A percentile compares a stretch with the other conserved stretches of the same genome.
These are phyloP conservation scores for Paratrypauchen microcephalus DNA, from an alignment of 2,797 vertebrate genomes.

Conservation along the genomic window DNA sequence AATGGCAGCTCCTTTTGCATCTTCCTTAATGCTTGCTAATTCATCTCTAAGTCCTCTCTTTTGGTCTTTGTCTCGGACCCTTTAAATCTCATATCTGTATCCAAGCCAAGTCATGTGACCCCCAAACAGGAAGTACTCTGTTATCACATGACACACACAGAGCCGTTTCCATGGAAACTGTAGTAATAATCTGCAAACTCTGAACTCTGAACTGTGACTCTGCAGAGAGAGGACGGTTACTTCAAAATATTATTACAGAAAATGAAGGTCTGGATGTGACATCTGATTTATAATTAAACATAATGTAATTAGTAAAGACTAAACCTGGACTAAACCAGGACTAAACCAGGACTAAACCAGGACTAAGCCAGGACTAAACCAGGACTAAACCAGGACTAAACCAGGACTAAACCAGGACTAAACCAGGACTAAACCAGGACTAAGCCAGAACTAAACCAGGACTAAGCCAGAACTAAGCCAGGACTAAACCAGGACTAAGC, in stretches of 20 bases:
- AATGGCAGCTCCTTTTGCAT: too few relatives aligned
- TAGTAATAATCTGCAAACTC: conserved; percentile 15
- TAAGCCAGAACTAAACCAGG: not conserved
- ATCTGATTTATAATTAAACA: too few relatives aligned
- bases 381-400: not conserved
- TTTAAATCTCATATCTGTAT: not conserved
- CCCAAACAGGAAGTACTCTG: conserved; percentile 51
- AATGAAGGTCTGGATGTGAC: too few relatives aligned
- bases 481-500: not conserved
- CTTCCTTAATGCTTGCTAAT: too few relatives aligned
- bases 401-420: too few relatives aligned
- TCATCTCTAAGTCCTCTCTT: too few relatives aligned
- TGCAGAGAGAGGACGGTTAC: not conserved
- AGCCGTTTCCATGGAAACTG: conserved; percentile 26
- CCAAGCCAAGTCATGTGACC: conserved; percentile 36
- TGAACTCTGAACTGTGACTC: conserved; percentile 11
- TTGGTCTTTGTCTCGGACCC: too few relatives aligned
- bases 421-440: not conserved
- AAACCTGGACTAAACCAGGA: not conserved
- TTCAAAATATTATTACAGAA: not conserved
- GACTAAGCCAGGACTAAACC: not conserved
- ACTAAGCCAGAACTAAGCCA: not conserved
- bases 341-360: not conserved
- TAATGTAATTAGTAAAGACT: too few relatives aligned
- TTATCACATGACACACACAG: conserved; percentile 47